Evolutionary conservation across 1,140 invertebrate genomes (phyloP).

Genomic region (Coboldia fuscipes): DNA sequence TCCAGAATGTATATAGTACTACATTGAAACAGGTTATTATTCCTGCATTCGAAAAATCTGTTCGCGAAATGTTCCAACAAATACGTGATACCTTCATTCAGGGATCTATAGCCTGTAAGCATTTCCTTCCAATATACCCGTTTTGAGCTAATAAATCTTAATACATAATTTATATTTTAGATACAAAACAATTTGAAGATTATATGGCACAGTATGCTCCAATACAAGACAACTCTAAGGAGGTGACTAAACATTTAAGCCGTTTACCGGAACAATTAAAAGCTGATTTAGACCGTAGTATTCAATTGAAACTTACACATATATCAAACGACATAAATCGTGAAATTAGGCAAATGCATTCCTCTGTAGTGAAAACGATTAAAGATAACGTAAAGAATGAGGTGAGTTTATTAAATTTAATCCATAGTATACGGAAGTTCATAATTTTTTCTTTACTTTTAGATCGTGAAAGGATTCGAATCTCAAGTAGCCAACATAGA

Average conservation of each 20-base stretch:
- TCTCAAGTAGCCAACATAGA: constrained; percentile 32
- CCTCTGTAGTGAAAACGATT: constrained; percentile 14
- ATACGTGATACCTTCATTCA: constrained; percentile 65
- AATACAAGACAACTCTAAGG: constrained; percentile 12
- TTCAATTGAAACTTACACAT: no score
- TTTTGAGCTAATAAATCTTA: constrained; percentile 4
- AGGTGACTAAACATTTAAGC: constrained; percentile 5
- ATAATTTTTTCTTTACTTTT: constrained; percentile 5
- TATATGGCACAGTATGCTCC: constrained; percentile 20
- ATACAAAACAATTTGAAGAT: constrained; percentile 24
- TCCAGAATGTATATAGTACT: constrained; percentile 31
- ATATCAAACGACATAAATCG: no score
- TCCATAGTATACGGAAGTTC: not conserved
- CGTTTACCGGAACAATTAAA: not conserved
- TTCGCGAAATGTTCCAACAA: constrained; percentile 67
- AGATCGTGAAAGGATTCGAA: constrained; percentile 32
- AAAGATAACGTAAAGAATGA: constrained; percentile 15
- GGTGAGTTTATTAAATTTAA: no score
- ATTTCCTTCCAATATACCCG: constrained; percentile 1
- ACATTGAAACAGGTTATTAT: constrained; percentile 49
- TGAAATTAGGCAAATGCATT: constrained; percentile 15
- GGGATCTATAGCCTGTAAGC: constrained; percentile 75
- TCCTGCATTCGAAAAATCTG: constrained; percentile 66
- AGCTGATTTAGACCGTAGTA: no score
- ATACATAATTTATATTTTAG: constrained; percentile 11